Base-by-base conservation (phyloP, 2,113 vertebrate genomes). In the Egretta garzetta region DNA sequence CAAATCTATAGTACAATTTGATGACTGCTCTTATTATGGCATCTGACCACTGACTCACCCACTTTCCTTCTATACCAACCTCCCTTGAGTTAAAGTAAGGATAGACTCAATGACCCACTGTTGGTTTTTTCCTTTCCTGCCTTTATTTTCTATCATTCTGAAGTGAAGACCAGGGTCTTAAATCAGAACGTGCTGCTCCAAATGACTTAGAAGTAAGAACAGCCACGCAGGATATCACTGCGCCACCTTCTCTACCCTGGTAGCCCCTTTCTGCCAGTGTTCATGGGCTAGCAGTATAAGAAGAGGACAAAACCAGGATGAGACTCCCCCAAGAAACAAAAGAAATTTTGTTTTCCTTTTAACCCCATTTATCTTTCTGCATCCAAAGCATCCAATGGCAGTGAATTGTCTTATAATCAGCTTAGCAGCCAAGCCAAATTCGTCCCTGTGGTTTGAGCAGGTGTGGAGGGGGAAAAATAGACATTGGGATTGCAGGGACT, bases 171-270 rank as follows among this genome's bases (percentile, higher is more conserved):
- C 17, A 63, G 21, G 17, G 13, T 86, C 20, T 93, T 73, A 19
- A 35, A 73, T 27, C 0, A 0, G 32, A 94, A 55, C 27, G 2
- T 66, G 23, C 77, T 47, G 24, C 8, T 9, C 10, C 22, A 70
- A 53, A 32, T 84, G 22, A 37, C 35, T 70, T 62, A 43, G 14
- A 67, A 70, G 13, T 47, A 63, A 56, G 67, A 68, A 67, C 33
- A 73, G 7, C 30, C n/a, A 24, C 21, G 33, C 8, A 28, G 47
- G 24, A 52, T 70, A 49, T 83, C 49, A 52, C 27, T 1, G 1
- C 60, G 39, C 35, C 8, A 70, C 52, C 19, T 47, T 80, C 53
- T 55, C 7, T 41, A 28, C 10, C 19, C 17, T 32, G 19, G 23
- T 49, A 88, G 9, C 15, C n/a, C 81, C 30, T 50, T 81, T 73